A percentile compares a stretch with the other conserved stretches of the same genome.
These are phyloP conservation scores for Oreortyx pictus DNA, from an alignment of 2,797 vertebrate species.

Conservation along the genomic window DNA sequence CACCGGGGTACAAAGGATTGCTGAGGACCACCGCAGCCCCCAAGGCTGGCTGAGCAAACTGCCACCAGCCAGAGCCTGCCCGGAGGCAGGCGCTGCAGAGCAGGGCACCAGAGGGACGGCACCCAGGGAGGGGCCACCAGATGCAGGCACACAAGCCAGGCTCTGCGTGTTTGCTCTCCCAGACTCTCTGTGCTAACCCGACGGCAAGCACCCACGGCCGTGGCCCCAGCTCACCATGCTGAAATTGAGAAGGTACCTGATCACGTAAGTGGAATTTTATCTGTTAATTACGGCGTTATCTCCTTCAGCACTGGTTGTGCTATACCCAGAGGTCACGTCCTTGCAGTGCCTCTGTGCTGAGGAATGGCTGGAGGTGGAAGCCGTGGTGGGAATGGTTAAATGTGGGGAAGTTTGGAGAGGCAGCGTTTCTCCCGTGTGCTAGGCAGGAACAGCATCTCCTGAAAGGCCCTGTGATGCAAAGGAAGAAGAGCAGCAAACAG, in stretches of 20 bases:
- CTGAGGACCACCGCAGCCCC: background rate
- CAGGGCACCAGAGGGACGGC: background rate
- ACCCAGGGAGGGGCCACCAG: slow-evolving; percentile 24
- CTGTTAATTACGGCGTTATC: background rate
- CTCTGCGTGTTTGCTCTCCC: slow-evolving; percentile 22
- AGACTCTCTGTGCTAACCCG: background rate
- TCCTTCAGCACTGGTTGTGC: background rate
- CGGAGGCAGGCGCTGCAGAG: background rate
- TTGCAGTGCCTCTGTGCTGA: background rate
- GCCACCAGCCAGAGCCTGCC: rapidly evolving
- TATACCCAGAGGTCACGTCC: background rate
- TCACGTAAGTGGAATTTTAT: slow-evolving; percentile 50
- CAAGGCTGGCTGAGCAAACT: background rate
- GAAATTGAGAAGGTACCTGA: slow-evolving; percentile 51
- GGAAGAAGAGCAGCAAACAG: background rate
- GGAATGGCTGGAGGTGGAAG: background rate
- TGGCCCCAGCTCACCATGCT: slow-evolving; percentile 61
- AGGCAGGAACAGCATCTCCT: background rate
- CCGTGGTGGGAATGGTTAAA: background rate
- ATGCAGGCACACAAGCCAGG: background rate
- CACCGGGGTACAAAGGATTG: background rate
- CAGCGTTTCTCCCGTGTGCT: rapidly evolving
- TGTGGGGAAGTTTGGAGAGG: rapidly evolving
- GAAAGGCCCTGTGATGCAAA: background rate
- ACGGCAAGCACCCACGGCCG: background rate